These are phyloP conservation scores for Dendrolimus houi DNA, from an alignment of 2,888 invertebrate species.

Conservation along the genomic window DNA sequence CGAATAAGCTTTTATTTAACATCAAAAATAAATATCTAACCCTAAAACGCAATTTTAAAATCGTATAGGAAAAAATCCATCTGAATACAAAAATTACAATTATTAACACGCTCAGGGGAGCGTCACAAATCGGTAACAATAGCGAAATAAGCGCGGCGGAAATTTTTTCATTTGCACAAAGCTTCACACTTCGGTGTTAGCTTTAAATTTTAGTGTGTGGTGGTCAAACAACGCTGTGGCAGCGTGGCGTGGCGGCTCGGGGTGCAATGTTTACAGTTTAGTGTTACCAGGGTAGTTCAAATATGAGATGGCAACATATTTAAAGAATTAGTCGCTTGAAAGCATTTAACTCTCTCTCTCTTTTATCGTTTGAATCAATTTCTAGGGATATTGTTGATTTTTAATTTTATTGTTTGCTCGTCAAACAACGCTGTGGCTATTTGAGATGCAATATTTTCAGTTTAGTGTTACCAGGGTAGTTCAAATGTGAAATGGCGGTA, in stretches of 20 bases:
- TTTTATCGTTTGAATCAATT: too few species aligned
- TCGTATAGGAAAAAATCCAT: not conserved
- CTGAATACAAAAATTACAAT: constrained; percentile 19
- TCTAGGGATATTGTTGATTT: constrained; percentile 34
- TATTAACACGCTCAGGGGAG: constrained; percentile 24
- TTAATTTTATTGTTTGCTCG: constrained; percentile 38
- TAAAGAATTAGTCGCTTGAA: too few species aligned
- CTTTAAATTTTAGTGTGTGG: constrained; percentile 42
- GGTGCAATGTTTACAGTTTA: not conserved
- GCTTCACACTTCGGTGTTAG: constrained; percentile 62
- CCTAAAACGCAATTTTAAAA: not conserved
- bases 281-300: not conserved
- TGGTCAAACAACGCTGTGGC: constrained; percentile 34
- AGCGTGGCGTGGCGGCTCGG: constrained; percentile 1
- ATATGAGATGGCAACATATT: too few species aligned
- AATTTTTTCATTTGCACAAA: constrained; percentile 64
- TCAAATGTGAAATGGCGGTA: too few species aligned
- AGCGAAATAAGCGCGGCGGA: constrained; percentile 55
- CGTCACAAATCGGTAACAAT: constrained; percentile 59
- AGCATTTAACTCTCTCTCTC: too few species aligned
- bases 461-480: not conserved
- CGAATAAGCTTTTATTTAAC: too few species aligned
- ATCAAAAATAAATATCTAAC: not conserved
- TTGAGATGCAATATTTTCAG: not conserved
- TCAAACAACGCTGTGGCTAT: constrained; percentile 30